phyloP scores from a whole-genome alignment of 2,797 vertebrate genomes.

The Psittacula echo region DNA sequence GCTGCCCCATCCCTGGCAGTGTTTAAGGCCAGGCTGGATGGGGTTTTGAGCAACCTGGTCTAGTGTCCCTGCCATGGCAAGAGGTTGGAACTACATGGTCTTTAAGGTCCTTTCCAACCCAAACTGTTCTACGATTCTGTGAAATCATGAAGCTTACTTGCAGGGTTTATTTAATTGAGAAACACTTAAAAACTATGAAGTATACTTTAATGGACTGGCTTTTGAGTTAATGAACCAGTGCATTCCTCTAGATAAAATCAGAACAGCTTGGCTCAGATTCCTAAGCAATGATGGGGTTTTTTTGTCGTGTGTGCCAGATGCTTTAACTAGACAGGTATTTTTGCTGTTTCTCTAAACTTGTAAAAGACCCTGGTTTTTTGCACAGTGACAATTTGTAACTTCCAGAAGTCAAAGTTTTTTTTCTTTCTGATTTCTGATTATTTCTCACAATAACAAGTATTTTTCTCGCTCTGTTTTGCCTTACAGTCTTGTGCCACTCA shows the following conservation, averaged over 20 bases:
- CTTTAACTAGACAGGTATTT: neutral
- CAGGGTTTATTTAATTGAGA: neutral
- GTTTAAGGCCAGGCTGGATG: neutral
- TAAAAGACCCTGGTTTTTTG: neutral
- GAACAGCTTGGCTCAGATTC: slow-evolving; percentile 18
- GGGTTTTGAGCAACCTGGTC: neutral
- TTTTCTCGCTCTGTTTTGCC: neutral
- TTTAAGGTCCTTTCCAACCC: neutral
- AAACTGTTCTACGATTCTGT: neutral
- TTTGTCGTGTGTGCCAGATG: neutral
- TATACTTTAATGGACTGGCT: neutral
- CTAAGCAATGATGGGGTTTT: neutral
- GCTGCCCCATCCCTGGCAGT: neutral
- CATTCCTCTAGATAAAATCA: neutral
- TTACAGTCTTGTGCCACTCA: neutral
- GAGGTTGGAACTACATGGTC: neutral
- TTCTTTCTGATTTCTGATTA: neutral
- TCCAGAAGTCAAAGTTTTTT: neutral
- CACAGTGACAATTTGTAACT: neutral
- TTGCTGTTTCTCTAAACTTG: neutral
- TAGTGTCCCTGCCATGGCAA: neutral
- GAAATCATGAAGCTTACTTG: neutral
- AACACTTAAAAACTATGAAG: neutral
- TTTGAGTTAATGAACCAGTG: slow-evolving; percentile 20
- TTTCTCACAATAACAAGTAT: neutral